A percentile compares a stretch with the other conserved stretches of the same genome.
phyloP scores from a whole-genome alignment of 2,888 invertebrate genomes.

The Athrips mouffetella region DNA sequence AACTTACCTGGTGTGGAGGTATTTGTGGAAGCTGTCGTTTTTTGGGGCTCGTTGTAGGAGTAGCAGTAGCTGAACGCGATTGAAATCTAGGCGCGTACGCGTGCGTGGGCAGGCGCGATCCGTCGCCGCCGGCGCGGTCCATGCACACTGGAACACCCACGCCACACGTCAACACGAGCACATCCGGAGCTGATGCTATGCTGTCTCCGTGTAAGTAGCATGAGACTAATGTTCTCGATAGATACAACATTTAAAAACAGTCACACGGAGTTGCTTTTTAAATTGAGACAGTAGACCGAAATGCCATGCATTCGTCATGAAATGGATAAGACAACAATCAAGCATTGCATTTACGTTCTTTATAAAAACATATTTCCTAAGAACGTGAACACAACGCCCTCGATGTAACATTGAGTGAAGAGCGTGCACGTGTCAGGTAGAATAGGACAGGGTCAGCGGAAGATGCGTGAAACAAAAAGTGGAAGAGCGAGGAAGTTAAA shows the following conservation, averaged over 20 bases:
- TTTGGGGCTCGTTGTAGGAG: conserved; percentile 96
- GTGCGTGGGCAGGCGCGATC: conserved; percentile 72
- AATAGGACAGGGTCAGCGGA: conserved; percentile 63
- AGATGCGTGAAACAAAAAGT: conserved; percentile 65
- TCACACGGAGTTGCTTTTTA: conserved; percentile 31
- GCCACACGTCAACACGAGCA: conserved; percentile 21
- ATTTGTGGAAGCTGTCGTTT: conserved; percentile 98
- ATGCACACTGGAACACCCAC: conserved; percentile 48
- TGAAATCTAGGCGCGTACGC: conserved; percentile 84
- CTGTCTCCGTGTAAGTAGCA: conserved; percentile 2
- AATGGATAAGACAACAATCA: conserved; percentile 25
- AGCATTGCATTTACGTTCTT: conserved; percentile 30
- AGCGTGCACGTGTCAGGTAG: conserved; percentile 64
- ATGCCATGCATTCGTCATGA: conserved; percentile 39
- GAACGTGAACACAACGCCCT: conserved; percentile 32
- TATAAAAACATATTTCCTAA: not conserved
- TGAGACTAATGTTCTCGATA: not conserved
- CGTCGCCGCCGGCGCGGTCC: conserved; percentile 45
- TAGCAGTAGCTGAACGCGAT: conserved; percentile 93
- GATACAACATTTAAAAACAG: conserved; percentile 15
- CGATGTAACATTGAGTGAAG: conserved; percentile 39
- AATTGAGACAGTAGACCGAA: conserved; percentile 25
- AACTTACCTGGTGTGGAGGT: conserved; percentile 78
- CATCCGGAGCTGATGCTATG: not conserved
- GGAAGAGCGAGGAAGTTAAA: conserved; percentile 66